Evolutionary conservation across 2,797 vertebrate genomes (phyloP).

Genomic region (Acipenser ruthenus): DNA sequence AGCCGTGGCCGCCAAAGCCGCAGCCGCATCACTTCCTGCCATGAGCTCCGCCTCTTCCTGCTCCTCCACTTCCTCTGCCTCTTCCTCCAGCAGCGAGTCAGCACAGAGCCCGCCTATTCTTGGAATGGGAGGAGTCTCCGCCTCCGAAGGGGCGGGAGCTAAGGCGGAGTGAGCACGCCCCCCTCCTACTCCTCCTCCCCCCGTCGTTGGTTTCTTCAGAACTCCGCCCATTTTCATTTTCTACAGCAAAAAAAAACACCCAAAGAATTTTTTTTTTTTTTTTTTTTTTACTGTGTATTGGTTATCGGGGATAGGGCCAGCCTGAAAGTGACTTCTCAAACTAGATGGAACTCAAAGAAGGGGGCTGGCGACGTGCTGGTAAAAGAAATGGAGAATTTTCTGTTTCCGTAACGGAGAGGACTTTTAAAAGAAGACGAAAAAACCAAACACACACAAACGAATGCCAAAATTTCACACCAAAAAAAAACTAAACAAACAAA

Average conservation of each 20-base stretch:
- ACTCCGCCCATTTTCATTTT: too few relatives aligned
- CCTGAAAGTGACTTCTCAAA: too few relatives aligned
- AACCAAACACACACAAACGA: not conserved
- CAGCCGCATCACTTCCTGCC: conserved; percentile 31
- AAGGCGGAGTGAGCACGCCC: conserved; percentile 65
- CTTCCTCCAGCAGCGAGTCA: conserved; percentile 66
- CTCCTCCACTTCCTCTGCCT: conserved; percentile 65
- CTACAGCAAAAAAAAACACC: not conserved
- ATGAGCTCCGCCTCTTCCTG: conserved; percentile 66
- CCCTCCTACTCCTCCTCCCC: conserved; percentile 9
- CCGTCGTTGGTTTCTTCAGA: too few relatives aligned
- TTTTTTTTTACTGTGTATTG: too few relatives aligned
- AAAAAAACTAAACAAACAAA: conserved; percentile 35
- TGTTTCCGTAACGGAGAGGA: not conserved
- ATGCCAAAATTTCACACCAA: not conserved
- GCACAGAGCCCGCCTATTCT: conserved; percentile 66
- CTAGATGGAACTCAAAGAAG: too few relatives aligned
- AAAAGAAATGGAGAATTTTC: not conserved
- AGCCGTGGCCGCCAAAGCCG: conserved; percentile 64
- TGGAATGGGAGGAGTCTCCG: conserved; percentile 28
- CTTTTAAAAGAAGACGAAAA: not conserved
- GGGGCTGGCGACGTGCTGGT: too few relatives aligned
- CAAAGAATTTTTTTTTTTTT: too few relatives aligned
- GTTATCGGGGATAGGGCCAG: too few relatives aligned
- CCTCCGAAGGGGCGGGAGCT: conserved; percentile 30